Evolutionary conservation across 2,113 vertebrate species (phyloP).

Genomic region (Rhizomys pruinosus): DNA sequence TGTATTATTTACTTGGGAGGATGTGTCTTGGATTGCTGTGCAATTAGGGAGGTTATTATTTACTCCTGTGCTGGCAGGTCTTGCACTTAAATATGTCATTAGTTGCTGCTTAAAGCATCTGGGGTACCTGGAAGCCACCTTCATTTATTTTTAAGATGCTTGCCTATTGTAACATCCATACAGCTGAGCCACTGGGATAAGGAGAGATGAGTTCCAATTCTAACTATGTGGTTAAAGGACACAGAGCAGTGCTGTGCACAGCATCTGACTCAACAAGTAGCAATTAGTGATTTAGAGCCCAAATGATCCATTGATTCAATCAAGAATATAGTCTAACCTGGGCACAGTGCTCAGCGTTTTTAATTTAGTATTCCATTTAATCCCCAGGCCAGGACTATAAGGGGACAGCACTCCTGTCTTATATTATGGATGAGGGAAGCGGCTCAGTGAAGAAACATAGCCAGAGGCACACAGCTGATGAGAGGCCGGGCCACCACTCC

Average conservation of each 20-base stretch:
- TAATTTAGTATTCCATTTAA: neutral
- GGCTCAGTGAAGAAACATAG: neutral
- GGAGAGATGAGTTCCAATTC: neutral
- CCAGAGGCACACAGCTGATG: neutral
- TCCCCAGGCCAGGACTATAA: neutral
- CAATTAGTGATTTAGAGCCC: neutral
- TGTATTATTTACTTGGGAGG: conserved; percentile 78
- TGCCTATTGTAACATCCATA: neutral
- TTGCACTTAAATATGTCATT: conserved; percentile 74
- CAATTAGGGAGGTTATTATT: conserved; percentile 75
- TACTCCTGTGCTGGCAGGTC: conserved; percentile 66
- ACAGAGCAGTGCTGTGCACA: neutral
- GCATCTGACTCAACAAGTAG: neutral
- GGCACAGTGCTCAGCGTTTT: neutral
- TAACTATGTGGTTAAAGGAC: neutral
- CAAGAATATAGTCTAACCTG: neutral
- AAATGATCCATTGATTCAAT: neutral
- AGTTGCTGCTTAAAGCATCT: conserved; percentile 63
- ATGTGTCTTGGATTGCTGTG: conserved; percentile 62
- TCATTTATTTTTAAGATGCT: conserved; percentile 67
- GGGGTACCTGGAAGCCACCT: conserved; percentile 31
- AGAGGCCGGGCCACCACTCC: neutral
- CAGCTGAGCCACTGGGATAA: neutral
- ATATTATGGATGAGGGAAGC: neutral
- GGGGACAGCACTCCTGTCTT: neutral